Evolutionary conservation across 2,888 invertebrate species (phyloP).

Genomic region (Tipula vernalis): DNA sequence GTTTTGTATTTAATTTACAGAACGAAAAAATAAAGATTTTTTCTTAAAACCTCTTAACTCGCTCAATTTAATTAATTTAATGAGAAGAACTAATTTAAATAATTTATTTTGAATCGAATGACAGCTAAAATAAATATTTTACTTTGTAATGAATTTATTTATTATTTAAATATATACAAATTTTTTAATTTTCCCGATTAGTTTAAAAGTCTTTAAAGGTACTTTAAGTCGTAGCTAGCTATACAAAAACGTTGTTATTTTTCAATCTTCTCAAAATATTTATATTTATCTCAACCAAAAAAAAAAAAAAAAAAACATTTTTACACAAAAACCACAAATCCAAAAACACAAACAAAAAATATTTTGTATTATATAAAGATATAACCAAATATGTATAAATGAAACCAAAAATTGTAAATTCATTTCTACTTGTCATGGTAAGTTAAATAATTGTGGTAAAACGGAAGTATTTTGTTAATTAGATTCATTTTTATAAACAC

Average conservation of each 20-base stretch:
- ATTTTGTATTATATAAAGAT: neutral
- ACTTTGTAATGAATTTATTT: neutral
- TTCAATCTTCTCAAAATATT: neutral
- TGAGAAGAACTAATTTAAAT: neutral
- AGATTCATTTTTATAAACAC: neutral
- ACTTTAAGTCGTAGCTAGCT: neutral
- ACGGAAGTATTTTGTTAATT: slow-evolving; percentile 4
- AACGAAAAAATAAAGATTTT: neutral
- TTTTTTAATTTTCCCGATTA: neutral
- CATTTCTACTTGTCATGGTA: slow-evolving; percentile 4
- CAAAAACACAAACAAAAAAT: neutral
- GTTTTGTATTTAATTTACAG: neutral
- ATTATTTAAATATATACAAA: neutral
- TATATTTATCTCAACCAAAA: neutral
- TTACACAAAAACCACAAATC: neutral
- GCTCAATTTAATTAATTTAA: neutral
- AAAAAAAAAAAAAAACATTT: neutral
- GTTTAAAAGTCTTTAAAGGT: neutral
- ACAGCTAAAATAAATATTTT: neutral
- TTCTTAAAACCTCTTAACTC: neutral
- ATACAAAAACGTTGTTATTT: neutral
- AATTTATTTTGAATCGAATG: neutral
- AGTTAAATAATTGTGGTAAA: slow-evolving; percentile 4
- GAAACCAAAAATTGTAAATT: neutral
- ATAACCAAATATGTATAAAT: neutral